phyloP scores from a whole-genome alignment of 2,797 vertebrate genomes.

The Simalia tracyae region DNA sequence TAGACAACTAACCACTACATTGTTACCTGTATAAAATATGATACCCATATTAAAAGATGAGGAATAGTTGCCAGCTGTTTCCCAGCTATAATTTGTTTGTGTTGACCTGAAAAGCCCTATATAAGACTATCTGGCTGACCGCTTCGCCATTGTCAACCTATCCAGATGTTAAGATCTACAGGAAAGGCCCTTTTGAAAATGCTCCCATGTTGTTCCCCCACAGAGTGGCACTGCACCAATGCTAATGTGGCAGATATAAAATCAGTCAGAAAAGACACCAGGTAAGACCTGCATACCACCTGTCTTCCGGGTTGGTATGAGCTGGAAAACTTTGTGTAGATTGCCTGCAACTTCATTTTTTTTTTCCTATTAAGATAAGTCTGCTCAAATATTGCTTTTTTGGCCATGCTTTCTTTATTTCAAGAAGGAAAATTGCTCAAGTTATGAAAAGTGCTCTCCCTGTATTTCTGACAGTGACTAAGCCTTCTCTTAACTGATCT shows the following conservation, averaged over 20 bases:
- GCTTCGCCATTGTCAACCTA: neutral
- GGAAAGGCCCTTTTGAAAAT: neutral
- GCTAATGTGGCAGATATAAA: neutral
- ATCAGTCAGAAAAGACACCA: neutral
- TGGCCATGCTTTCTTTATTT: neutral
- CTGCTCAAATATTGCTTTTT: neutral
- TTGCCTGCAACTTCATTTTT: neutral
- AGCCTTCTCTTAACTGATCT: neutral
- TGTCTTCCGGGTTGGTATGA: neutral
- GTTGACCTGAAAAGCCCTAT: neutral
- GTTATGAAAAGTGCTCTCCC: neutral
- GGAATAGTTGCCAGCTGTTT: neutral
- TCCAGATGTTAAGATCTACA: neutral
- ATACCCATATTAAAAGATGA: neutral
- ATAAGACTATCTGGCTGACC: neutral
- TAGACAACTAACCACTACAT: neutral
- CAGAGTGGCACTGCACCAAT: neutral
- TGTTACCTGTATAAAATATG: neutral
- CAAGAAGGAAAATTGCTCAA: neutral
- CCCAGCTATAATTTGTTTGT: neutral
- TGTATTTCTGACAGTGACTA: neutral
- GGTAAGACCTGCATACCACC: neutral
- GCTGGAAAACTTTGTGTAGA: neutral
- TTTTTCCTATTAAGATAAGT: neutral
- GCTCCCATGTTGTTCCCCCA: neutral